Conservation (phyloP, 2,888 invertebrate genomes). For the Clistopyga incitator region DNA sequence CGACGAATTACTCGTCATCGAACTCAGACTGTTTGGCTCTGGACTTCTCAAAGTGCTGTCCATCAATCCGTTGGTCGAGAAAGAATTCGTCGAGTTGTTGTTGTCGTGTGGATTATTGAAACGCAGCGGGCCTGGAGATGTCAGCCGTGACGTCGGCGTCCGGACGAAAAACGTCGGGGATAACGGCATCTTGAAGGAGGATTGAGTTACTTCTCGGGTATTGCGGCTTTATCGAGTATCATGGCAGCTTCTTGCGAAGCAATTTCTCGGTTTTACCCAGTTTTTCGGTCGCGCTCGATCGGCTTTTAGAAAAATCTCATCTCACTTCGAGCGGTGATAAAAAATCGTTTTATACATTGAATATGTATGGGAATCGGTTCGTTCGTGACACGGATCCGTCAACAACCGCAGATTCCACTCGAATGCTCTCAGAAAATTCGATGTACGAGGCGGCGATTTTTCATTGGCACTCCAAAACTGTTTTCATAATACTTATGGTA, state of each 20-base stretch:
- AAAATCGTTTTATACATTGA: conserved; percentile 9
- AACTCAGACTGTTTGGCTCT: conserved; percentile 39
- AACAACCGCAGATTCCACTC: conserved; percentile 12
- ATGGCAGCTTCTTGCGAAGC: conserved; percentile 1
- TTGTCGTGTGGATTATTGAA: conserved; percentile 19
- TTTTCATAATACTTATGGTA: conserved; percentile 13
- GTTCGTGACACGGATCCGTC: not conserved
- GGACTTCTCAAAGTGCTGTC: conserved; percentile 29
- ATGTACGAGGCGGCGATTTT: not conserved
- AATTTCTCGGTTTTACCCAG: not conserved
- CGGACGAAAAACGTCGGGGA: conserved; percentile 74
- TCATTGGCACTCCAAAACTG: not conserved
- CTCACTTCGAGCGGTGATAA: not conserved
- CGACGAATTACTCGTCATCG: conserved; percentile 51
- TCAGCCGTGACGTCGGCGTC: conserved; percentile 58
- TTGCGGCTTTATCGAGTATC: conserved; percentile 6
- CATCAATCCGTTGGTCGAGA: conserved; percentile 18
- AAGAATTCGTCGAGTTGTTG: conserved; percentile 23
- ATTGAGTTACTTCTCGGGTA: not conserved
- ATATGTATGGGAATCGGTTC: not conserved
- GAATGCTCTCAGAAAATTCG: not conserved
- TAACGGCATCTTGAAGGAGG: conserved; percentile 73
- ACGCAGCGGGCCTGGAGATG: conserved; percentile 46
- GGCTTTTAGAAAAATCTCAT: not conserved
- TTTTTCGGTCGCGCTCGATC: not conserved